Evolutionary conservation across 2,797 vertebrate genomes (phyloP).

Genomic region (Poecile montanus): DNA sequence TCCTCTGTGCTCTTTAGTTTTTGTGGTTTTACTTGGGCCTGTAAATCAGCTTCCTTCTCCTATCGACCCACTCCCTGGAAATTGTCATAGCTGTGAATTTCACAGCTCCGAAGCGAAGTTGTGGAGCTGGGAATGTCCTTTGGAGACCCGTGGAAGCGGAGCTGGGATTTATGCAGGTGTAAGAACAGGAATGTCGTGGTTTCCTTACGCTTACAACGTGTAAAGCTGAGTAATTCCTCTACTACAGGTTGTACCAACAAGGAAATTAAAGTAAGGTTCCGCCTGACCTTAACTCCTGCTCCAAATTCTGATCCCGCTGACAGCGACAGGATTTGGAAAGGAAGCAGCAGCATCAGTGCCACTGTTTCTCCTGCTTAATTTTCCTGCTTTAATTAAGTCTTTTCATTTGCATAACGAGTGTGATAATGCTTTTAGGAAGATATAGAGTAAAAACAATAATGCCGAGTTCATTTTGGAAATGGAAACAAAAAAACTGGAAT

Average conservation of each 20-base stretch:
- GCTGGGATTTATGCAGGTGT: background rate
- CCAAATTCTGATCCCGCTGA: background rate
- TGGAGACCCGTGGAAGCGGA: background rate
- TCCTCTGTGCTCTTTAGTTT: background rate
- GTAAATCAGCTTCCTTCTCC: background rate
- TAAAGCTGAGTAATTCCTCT: background rate
- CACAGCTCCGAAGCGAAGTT: rapidly evolving
- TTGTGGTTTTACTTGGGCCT: background rate
- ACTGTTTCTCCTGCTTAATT: constrained; percentile 48
- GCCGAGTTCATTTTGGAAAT: constrained; percentile 21
- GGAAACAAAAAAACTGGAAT: background rate
- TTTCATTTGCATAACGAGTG: constrained; percentile 56
- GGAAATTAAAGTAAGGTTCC: background rate
- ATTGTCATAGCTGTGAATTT: background rate
- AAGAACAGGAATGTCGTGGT: background rate
- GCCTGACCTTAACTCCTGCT: background rate
- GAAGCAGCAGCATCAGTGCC: background rate
- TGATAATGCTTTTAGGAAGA: constrained; percentile 43
- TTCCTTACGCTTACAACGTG: background rate
- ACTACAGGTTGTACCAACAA: background rate
- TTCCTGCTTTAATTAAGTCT: constrained; percentile 63
- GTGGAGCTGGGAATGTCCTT: rapidly evolving
- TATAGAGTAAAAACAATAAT: constrained; percentile 44
- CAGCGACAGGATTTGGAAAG: background rate
- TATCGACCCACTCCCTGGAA: background rate